These are phyloP conservation scores for Lethenteron camtschaticum DNA, from an alignment of 2,113 vertebrate genomes.

Conservation along the genomic window DNA sequence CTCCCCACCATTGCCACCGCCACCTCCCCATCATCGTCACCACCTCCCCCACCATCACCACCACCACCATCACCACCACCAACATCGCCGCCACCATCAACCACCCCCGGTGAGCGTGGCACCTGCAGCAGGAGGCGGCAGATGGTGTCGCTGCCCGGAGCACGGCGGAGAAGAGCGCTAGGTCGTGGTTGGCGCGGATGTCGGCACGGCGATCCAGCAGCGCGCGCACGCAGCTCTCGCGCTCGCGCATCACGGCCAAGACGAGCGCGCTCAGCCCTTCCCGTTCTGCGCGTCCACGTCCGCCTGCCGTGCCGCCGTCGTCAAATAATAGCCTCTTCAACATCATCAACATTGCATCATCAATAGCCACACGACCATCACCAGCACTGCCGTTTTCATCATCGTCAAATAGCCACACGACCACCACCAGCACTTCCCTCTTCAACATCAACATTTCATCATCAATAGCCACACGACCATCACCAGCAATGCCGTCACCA, in stretches of 20 bases:
- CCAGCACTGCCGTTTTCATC: background rate
- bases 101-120: too few species aligned
- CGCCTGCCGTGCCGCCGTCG: slow-evolving; percentile 23
- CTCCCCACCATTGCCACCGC: too few species aligned
- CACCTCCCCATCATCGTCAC: too few species aligned
- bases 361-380: background rate
- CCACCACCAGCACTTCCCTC: background rate
- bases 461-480: background rate
- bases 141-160: slow-evolving; percentile 96
- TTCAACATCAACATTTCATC: background rate
- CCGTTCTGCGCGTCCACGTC: slow-evolving; percentile 89
- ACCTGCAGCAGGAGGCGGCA: slow-evolving; percentile 83
- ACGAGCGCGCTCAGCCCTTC: slow-evolving; percentile 85
- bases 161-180: slow-evolving; percentile 81
- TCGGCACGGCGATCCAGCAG: slow-evolving; percentile 90
- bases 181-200: slow-evolving; percentile 94
- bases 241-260: slow-evolving; percentile 85
- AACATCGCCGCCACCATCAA: too few species aligned
- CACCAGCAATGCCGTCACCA: background rate
- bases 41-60: too few species aligned
- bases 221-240: slow-evolving; percentile 88
- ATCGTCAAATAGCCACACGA: background rate
- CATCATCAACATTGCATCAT: background rate
- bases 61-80: too few species aligned
- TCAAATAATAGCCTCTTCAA: background rate